Evolutionary conservation across 2,113 vertebrate genomes (phyloP), one percentile per base, ranked within the genome.

Genomic region (Ascaphus truei): DNA sequence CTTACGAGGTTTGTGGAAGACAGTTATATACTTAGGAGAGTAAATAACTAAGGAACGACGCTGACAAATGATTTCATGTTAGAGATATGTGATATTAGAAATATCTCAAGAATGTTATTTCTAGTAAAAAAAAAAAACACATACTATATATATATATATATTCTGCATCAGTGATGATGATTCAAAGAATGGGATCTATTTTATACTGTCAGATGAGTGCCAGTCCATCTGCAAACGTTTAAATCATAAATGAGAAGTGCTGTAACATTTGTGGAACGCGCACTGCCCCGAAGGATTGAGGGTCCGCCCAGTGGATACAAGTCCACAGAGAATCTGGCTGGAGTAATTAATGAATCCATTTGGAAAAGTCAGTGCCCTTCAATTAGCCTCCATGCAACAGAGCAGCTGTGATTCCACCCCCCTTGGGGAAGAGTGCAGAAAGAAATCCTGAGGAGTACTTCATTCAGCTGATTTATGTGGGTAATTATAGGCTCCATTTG

Each of bases 271-370:
- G 43, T 78, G 73, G 25, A 76, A 66, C 59, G 36, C 72, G 61
- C 66, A 50, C 76, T 79, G 65, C 74, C 18, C 34, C 47, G 13
- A 41, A 22, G 50, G 31, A 23, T 51, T 72, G 26, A 47, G 57
- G 73, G 73, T 72, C 82, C 80, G 80, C 78, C 72, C 79, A 76
- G 72, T 83, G 84, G 83, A 79, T 27, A 76, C 73, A 79, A 79
- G 78, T 53, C 77, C 74, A 69, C 52, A 39, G 74, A 85, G 77
- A 77, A 86, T 78, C 79, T 62, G 65, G 76, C 3, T 36, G 73
- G 61, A 77, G 83, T 85, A 83, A 91, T 84, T 82, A 92, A 90
- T 90, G 88, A 89, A 88, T 87, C 83, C 86, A 85, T 89, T 85
- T 87, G 75, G 81, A 87, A 78, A 87, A 83, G 84, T 85, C 76